Percentiles rank a stretch among this genome's conserved stretches.
phyloP scores from a whole-genome alignment of 2,113 vertebrate species.

The Melanostigma gelatinosum region DNA sequence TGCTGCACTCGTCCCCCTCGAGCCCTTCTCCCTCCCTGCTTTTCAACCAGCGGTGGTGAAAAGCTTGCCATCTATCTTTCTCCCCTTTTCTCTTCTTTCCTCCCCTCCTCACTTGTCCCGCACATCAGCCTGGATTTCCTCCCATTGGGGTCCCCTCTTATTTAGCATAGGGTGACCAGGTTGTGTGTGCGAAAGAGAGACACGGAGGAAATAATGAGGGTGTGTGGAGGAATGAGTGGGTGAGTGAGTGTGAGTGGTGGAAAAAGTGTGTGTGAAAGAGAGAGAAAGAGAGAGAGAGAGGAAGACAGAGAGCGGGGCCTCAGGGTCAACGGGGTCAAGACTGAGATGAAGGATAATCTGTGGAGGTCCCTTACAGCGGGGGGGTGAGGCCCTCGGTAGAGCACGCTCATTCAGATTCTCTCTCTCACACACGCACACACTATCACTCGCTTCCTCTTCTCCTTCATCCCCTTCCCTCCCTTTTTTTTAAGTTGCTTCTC shows the following conservation, averaged over 20 bases:
- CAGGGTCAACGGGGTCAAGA: slow-evolving; percentile 74
- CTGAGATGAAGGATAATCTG: slow-evolving; percentile 84
- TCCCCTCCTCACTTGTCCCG: slow-evolving; percentile 69
- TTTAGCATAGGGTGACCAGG: slow-evolving; percentile 38
- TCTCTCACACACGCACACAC: slow-evolving; percentile 22
- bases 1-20: slow-evolving; percentile 32
- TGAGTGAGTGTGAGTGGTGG: slow-evolving; percentile 33
- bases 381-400: slow-evolving; percentile 77
- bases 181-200: slow-evolving; percentile 26
- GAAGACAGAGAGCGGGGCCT: slow-evolving; percentile 43
- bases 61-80: slow-evolving; percentile 51
- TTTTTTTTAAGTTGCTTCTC: slow-evolving; percentile 38
- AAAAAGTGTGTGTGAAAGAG: slow-evolving; percentile 16
- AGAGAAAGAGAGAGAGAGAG: slow-evolving; percentile 11
- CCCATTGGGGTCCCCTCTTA: slow-evolving; percentile 47
- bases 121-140: slow-evolving; percentile 76
- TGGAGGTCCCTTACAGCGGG: slow-evolving; percentile 80
- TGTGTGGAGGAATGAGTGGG: slow-evolving; percentile 19
- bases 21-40: slow-evolving; percentile 6
- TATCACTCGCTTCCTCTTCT: slow-evolving; percentile 55
- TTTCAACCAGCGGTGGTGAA: slow-evolving; percentile 53
- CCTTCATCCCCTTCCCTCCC: slow-evolving; percentile 42
- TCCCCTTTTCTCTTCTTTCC: slow-evolving; percentile 55
- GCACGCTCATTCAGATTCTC: slow-evolving; percentile 75
- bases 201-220: slow-evolving; percentile 35